These are phyloP conservation scores for Thunnus albacares DNA, from an alignment of 2,797 vertebrate genomes.

Conservation along the genomic window DNA sequence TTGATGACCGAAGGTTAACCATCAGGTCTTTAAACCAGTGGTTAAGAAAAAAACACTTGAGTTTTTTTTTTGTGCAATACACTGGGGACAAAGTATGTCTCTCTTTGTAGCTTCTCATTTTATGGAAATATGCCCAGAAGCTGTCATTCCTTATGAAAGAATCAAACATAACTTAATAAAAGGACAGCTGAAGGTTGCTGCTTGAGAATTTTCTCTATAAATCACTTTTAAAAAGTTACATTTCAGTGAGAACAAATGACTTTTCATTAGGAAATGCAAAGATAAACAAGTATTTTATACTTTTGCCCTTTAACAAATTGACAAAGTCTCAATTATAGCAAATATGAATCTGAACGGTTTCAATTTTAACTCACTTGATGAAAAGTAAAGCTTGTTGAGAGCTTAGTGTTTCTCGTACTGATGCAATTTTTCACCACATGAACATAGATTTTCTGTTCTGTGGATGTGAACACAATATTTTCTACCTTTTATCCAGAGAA, in stretches of 20 bases:
- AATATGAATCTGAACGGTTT: not conserved
- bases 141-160: conserved; percentile 15
- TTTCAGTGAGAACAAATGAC: not conserved
- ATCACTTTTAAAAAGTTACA: not conserved
- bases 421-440: not conserved
- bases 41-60: conserved; percentile 18
- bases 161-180: not conserved
- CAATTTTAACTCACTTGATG: not conserved
- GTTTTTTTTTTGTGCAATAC: not conserved
- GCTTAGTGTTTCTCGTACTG: not conserved
- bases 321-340: not conserved
- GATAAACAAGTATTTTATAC: not conserved
- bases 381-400: not conserved
- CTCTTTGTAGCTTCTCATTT: conserved; percentile 26
- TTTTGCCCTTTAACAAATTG: not conserved
- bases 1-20: conserved; percentile 55
- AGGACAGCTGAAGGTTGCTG: conserved; percentile 16
- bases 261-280: not conserved
- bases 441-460: not conserved
- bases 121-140: conserved; percentile 16
- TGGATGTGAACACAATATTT: not conserved
- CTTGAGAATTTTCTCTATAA: conserved; percentile 1
- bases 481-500: not conserved
- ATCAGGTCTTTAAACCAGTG: conserved; percentile 43
- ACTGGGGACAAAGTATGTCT: conserved; percentile 20